Evolutionary conservation across 1,140 invertebrate genomes (phyloP), one percentile per base, ranked within the genome.

Genomic region (Nylanderia fulva): DNA sequence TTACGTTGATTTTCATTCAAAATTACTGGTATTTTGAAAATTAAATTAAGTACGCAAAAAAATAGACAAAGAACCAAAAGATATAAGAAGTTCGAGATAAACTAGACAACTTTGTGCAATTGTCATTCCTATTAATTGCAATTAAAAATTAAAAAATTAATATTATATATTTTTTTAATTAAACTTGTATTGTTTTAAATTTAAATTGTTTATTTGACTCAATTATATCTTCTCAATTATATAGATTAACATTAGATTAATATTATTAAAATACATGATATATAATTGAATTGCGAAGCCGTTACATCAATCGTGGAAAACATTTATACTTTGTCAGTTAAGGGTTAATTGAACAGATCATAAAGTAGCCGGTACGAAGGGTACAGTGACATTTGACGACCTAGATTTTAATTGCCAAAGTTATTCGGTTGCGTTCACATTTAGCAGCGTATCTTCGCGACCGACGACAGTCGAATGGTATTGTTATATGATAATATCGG

Each of bases 371-470:
- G 39, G 11, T 9, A 48, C 13, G 52, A 63, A 29, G 13, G 58
- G 45, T 48, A 48, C 27, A 9, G 42, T 52, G 63, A 24, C 42
- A 15, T 80, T 74, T 60, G 68, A 74, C 48, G 61, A 75, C 54
- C 68, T 45, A 72, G 58, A 87, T 87, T 87, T 80, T 85, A 87
- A 85, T 85, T 85, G 84, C 27, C 60, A 29, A 85, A 80, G 60
- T 87, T 87, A 84, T 85, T 72, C 58, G 60, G 58, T 39, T 15
- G 39, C 74, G 21, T 72, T 83, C n/a, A 27, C 39, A 54, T 48
- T 76, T 42, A 58, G 11, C 13, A 39, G n/a, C 58, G 11, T 85
- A 85, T 85, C 61, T 80, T 58, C 18, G 21, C 36, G 36, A 6
- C 33, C 36, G 15, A 15, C 48, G 36, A 45, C 52, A 60, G 48